A percentile compares a stretch with the other conserved stretches of the same genome.
Evolutionary conservation across 23 tunicate species (phyloP).

Genomic region (Halocynthia aurantium): DNA sequence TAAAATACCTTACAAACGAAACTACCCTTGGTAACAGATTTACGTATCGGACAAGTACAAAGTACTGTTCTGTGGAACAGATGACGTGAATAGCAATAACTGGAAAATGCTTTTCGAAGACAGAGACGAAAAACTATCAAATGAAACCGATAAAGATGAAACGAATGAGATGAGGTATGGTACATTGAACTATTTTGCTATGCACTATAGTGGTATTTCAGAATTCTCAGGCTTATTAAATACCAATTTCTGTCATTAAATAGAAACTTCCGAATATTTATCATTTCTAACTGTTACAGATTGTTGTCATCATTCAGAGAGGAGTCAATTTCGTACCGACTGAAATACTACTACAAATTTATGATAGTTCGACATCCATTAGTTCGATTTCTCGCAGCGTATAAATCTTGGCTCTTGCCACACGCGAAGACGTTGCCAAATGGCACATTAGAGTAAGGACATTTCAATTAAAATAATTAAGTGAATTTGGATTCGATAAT

Average conservation of each 20-base stretch:
- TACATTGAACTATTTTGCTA: no score
- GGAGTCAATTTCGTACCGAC: slow-evolving; percentile 2
- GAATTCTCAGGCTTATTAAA: no score
- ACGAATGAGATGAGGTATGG: no score
- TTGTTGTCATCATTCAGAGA: neutral
- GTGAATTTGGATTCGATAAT: no score
- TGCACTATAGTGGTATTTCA: no score
- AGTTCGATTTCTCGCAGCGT: slow-evolving; percentile 5
- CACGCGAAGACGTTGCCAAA: no score
- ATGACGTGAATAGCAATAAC: neutral
- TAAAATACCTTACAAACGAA: no score
- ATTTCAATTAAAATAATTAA: no score
- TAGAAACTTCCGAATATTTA: neutral
- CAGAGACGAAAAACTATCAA: neutral
- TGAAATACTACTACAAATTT: slow-evolving; percentile 21
- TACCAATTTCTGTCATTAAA: no score
- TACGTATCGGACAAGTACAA: slow-evolving; percentile 15
- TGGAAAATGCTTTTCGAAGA: slow-evolving; percentile 3
- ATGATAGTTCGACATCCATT: slow-evolving; percentile 11
- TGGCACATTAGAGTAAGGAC: no score
- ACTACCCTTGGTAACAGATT: neutral
- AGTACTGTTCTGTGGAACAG: slow-evolving; percentile 14
- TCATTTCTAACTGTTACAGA: neutral
- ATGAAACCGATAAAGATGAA: no score
- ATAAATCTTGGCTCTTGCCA: neutral